Evolutionary conservation across 2,113 vertebrate species (phyloP).

Genomic region (Aplodontia rufa): DNA sequence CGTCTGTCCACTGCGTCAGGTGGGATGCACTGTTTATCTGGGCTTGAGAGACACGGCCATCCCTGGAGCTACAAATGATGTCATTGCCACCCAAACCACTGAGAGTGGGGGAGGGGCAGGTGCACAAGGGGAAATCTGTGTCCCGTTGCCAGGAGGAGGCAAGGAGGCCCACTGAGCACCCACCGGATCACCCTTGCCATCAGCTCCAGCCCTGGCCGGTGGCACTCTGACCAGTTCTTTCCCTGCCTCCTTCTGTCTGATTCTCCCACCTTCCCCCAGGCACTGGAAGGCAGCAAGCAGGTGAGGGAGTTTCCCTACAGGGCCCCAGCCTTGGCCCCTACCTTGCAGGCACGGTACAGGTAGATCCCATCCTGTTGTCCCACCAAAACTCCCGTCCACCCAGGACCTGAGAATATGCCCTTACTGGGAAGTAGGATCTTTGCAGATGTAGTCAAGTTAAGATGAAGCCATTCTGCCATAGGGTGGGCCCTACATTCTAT

Average conservation of each 20-base stretch:
- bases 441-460: too few species aligned
- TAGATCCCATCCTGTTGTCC: neutral
- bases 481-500: too few species aligned
- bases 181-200: fast-evolving
- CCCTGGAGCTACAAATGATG: neutral
- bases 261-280: neutral
- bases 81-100: neutral
- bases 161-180: neutral
- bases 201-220: neutral
- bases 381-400: neutral
- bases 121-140: neutral
- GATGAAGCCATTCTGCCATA: neutral
- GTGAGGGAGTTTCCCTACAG: too few species aligned
- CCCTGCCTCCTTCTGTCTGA: neutral
- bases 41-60: neutral
- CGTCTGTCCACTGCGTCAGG: neutral
- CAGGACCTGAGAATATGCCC: neutral
- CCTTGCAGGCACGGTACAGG: neutral
- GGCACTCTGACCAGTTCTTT: fast-evolving
- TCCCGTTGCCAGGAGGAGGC: neutral
- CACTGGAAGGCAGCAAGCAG: too few species aligned
- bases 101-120: neutral
- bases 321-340: neutral
- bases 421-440: neutral
- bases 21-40: neutral